Evolutionary conservation across 2,113 vertebrate genomes (phyloP).

Genomic region (Chaetura pelagica): DNA sequence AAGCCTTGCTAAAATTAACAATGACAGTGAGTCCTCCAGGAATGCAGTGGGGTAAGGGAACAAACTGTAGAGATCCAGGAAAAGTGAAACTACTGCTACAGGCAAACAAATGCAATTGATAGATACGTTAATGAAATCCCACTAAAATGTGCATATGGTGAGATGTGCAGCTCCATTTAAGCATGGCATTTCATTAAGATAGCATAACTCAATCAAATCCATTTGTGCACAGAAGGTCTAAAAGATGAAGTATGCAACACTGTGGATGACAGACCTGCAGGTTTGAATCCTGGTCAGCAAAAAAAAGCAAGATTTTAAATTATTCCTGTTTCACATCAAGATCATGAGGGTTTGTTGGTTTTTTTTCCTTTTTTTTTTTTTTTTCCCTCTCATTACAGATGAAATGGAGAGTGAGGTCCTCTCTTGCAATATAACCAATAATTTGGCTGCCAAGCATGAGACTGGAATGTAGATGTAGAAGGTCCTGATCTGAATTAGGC

Average conservation of each 20-base stretch:
- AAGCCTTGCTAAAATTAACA: not conserved
- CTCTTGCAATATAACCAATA: not conserved
- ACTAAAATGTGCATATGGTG: not conserved
- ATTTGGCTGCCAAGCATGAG: not conserved
- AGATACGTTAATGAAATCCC: not conserved
- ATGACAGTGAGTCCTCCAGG: not conserved
- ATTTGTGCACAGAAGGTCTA: not conserved
- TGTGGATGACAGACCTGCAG: not conserved
- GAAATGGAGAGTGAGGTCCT: not conserved
- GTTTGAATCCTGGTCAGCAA: not conserved
- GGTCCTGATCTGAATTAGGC: not conserved
- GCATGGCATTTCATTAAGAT: not conserved
- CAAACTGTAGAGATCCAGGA: not conserved
- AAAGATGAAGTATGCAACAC: not conserved
- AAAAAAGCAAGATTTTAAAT: not conserved
- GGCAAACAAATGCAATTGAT: not conserved
- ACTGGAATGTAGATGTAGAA: not conserved
- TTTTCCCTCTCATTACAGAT: not conserved
- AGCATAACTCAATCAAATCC: not conserved
- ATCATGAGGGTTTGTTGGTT: not conserved
- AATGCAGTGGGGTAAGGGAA: not conserved
- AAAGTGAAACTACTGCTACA: not conserved
- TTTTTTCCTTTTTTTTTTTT: not conserved
- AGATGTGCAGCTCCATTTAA: not conserved
- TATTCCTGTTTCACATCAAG: not conserved